phyloP scores from a whole-genome alignment of 2,888 invertebrate genomes.

The Noctua janthina region DNA sequence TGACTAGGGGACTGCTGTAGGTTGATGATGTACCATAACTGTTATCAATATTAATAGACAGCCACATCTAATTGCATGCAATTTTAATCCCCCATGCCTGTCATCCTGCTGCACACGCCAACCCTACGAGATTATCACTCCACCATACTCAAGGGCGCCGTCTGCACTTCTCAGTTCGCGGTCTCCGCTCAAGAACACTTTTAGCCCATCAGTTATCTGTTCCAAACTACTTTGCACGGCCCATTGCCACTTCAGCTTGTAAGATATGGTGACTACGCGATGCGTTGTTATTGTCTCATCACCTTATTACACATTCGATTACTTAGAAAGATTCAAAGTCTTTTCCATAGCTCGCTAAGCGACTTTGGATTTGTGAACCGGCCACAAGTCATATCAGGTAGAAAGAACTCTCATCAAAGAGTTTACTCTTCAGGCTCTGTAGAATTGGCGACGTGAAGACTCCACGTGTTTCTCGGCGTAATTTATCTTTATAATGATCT shows the following conservation, averaged over 20 bases:
- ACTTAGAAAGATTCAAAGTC: not conserved
- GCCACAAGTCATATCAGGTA: no score
- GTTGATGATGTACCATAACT: not conserved
- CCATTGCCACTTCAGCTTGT: not conserved
- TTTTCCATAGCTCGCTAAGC: not conserved
- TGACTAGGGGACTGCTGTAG: not conserved
- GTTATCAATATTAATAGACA: not conserved
- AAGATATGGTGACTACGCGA: not conserved
- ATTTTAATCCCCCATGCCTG: not conserved
- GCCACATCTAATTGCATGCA: not conserved
- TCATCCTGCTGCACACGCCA: not conserved
- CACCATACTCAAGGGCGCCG: not conserved
- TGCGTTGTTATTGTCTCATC: not conserved
- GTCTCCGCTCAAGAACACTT: not conserved
- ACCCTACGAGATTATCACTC: not conserved
- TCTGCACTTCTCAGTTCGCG: not conserved
- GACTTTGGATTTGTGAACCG: not conserved
- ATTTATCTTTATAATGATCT: not conserved
- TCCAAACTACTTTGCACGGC: not conserved
- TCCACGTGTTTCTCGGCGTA: not conserved
- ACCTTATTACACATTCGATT: not conserved
- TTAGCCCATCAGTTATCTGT: not conserved
- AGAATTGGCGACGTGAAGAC: no score
- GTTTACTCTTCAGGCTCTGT: not conserved
- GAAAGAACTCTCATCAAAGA: not conserved